These are phyloP conservation scores for Cetonia aurata DNA, from an alignment of 2,888 invertebrate species.

Conservation along the genomic window DNA sequence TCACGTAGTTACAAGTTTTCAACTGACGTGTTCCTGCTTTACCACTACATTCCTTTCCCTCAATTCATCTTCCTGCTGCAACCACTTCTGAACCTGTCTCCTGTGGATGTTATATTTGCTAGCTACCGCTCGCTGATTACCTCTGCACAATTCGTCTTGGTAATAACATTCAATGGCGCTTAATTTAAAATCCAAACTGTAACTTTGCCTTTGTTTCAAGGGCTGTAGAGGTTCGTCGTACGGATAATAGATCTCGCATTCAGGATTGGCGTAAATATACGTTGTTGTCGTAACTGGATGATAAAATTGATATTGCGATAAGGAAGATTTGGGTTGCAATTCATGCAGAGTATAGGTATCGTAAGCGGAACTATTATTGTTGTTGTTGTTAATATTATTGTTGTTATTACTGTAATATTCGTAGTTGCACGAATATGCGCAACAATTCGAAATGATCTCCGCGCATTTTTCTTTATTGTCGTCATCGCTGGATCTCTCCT, in stretches of 20 bases:
- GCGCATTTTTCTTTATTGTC: conserved; percentile 22
- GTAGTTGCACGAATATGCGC: conserved; percentile 34
- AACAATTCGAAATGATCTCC: conserved; percentile 17
- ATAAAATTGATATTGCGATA: conserved; percentile 66
- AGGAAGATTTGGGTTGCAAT: conserved; percentile 66
- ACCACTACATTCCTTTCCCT: conserved; percentile 60
- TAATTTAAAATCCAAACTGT: conserved; percentile 70
- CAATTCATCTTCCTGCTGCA: conserved; percentile 68
- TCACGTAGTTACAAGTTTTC: background rate
- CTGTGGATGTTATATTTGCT: conserved; percentile 67
- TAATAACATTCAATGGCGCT: conserved; percentile 70
- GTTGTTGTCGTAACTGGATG: conserved; percentile 63
- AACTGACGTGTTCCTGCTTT: conserved; percentile 57
- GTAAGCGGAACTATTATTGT: conserved; percentile 57
- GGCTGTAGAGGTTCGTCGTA: conserved; percentile 56
- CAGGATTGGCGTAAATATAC: conserved; percentile 51
- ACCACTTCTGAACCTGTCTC: conserved; percentile 71
- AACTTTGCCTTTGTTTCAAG: conserved; percentile 64
- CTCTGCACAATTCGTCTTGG: conserved; percentile 65
- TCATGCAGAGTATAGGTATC: conserved; percentile 62
- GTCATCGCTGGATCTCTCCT: conserved; percentile 64
- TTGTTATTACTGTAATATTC: conserved; percentile 50
- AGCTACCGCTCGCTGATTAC: conserved; percentile 67
- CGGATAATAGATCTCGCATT: conserved; percentile 51
- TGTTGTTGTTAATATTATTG: conserved; percentile 57